Conservation (phyloP, 2,888 invertebrate genomes). For the Mythimna albipuncta region DNA sequence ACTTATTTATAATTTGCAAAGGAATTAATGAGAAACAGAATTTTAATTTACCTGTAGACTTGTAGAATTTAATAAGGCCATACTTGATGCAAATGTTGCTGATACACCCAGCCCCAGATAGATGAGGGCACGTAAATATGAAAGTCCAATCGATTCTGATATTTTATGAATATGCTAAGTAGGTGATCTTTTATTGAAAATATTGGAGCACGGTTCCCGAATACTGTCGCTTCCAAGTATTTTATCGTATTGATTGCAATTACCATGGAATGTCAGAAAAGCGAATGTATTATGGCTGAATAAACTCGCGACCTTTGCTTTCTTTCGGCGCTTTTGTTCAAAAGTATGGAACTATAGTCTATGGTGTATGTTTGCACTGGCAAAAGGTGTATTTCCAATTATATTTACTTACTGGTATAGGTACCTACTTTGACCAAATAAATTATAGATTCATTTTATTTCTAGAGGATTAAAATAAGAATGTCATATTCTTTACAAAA, state of each 20-base stretch:
- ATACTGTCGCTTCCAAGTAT: conserved; percentile 4
- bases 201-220: conserved; percentile 16
- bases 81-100: conserved; percentile 15
- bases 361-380: neutral
- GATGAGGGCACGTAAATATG: conserved; percentile 7
- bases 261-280: neutral
- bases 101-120: conserved; percentile 9
- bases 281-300: neutral
- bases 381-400: neutral
- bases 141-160: conserved; percentile 12
- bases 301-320: neutral
- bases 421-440: neutral
- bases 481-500: neutral
- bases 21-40: conserved; percentile 17
- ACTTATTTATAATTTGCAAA: conserved; percentile 20
- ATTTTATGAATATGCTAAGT: conserved; percentile 23
- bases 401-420: neutral
- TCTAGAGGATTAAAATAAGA: neutral
- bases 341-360: neutral
- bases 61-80: conserved; percentile 16
- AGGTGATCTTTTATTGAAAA: conserved; percentile 16
- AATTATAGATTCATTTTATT: neutral
- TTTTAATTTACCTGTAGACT: conserved; percentile 20
- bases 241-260: conserved; percentile 24
- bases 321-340: neutral